Evolutionary conservation across 2,797 vertebrate genomes (phyloP), one percentile per base, ranked within the genome.

Genomic region (Ctenopoma kingsleyae): DNA sequence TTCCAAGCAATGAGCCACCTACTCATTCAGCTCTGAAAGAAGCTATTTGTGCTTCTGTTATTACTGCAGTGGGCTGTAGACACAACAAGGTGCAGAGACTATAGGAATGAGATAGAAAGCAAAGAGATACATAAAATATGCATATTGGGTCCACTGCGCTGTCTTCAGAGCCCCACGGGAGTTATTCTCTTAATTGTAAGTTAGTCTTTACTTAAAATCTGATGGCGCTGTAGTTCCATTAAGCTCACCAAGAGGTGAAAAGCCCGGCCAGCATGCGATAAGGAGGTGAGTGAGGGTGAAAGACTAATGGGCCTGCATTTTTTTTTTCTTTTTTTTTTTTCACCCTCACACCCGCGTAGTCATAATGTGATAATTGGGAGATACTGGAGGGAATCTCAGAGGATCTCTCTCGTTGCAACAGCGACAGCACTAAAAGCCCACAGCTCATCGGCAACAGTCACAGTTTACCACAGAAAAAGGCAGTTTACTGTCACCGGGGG

Each of bases 281-380:
- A 93, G 92, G 91, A 93, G 90, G 90, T 85, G 87, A 90, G 84
- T 60, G 63, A 89, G 85, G 94, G 93, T 94, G 92, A 93, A 90
- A 94, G 92, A 95, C 95, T 96, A 96, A 96, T 95, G 94, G 93
- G 93, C 93, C 87, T 89, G 90, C 78, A 70, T 87, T 78, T 71
- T 63, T 30, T 27, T 27, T 6, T 27, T 27, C 6, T 27, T 27
- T 27, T 4, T 27, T 27, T 27, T 30, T 30, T 30, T 69, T 80
- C 91, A 71, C 88, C 89, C 85, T 95, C 91, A 92, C 94, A 89
- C 92, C 93, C 94, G 93, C 93, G 89, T 92, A 90, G 91, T 93
- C 94, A 94, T 95, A 95, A 94, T 93, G 91, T 94, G 94, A 95
- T 96, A 94, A 93, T 93, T 94, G 91, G 93, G 93, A 94, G 90